Base-by-base conservation (phyloP, 2,888 invertebrate species). In the Melieria omissa region DNA sequence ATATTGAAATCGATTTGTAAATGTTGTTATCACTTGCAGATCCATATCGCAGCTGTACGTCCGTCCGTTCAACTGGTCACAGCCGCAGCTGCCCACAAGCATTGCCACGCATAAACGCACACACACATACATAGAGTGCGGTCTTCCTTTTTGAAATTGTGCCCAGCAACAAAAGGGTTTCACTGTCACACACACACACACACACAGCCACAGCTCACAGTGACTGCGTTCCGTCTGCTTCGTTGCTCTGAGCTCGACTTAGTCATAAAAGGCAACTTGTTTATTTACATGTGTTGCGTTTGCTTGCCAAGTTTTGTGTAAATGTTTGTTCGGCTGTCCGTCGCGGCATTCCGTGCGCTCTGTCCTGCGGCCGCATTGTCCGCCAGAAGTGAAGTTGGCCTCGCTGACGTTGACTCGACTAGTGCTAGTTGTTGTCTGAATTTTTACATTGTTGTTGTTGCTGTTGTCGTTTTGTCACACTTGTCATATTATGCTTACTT, bases 221-320 rank as follows among this genome's bases (percentile, higher is more conserved):
- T 16, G 41, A 29, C 58, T 12, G 7, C 14, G 58, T 41, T 29
- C 29, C 29, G 29, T 29, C 29, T 29, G 29, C 29, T 16, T 5
- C 41, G 3, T 55, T 55, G 42, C 58, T 16, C 42, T 41, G 10
- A 14, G 52, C 12, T 41, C 41, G 45, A 41, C 63, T 12, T 45
- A 54, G 29, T 63, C 69, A 47, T 63, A 63, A 57, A 69, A 62
- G 62, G 57, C 55, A 63, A 63, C 76, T 76, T 82, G 78, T 79
- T 82, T 82, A 76, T 80, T 82, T 81, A 82, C 81, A 80, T 82
- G 80, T 80, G 78, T 82, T 81, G 78, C 82, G 83, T 80, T 83
- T 81, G 79, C 82, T 82, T 82, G 81, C 83, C 80, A 83, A 80
- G 82, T 80, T 80, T 81, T 76, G 73, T 66, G 81, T 78, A 78